Base-by-base conservation (phyloP, 2,113 vertebrate genomes). In the Hystrix brachyura region DNA sequence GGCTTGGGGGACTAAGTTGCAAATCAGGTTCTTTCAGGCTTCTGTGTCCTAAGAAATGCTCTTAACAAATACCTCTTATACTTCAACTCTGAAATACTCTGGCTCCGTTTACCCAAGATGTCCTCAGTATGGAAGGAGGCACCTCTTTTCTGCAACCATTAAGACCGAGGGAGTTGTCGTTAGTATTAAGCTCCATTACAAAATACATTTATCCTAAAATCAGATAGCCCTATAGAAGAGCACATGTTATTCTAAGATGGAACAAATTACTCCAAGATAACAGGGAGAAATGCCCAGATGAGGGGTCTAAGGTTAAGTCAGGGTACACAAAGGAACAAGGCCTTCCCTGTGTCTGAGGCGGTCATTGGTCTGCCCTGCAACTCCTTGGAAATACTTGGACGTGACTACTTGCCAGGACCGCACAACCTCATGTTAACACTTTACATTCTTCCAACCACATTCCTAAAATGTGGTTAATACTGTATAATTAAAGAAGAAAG, bases 141-240 rank as follows among this genome's bases (percentile, higher is more conserved):
- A 27, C 29, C 27, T 62, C 6, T 65, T 71, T 90, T 88, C 13
- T 81, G 48, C 43, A 80, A 88, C 17, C 74, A 74, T 43, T 48
- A 43, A 1, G 21, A 85, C 55, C 82, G 79, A 88, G 7, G 53
- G 12, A 81, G 10, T 72, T 94, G 71, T 65, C 27, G 55, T 27
- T 69, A 59, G 23, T 81, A 64, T 69, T 86, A 67, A 83, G 38
- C 46, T 83, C 89, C 14, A 62, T 27, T 38, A 38, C 38, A 38
- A 38, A 38, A 78, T 1, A 92, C 62, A 55, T 85, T 93, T 88
- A 81, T 93, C 91, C 81, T 89, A 92, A 97, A 93, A 84, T 64
- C 76, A 79, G 69, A 90, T 62, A 65, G 59, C 38, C 53, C 55
- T 91, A 38, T 38, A 86, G 64, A 95, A 90, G 83, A 18, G 57